Base-by-base conservation (phyloP, 92 coral and sea anemone species). In the Nematostella vectensis region DNA sequence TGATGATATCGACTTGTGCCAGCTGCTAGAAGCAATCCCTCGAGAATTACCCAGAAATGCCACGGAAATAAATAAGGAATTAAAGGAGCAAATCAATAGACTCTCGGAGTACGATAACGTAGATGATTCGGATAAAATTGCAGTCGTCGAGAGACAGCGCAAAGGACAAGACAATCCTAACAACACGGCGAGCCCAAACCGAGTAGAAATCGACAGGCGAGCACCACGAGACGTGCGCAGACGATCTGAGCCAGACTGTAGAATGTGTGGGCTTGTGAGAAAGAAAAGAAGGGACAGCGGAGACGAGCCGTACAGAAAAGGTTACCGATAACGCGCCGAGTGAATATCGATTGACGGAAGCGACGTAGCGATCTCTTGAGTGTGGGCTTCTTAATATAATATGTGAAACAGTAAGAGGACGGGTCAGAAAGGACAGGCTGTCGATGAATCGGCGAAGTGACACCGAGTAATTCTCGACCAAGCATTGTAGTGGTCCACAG, bases 81-180 rank as follows among this genome's bases (percentile, higher is more conserved):
- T 85, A 53, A 50, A 52, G 1, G 81, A 75, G 20, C 30, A 44
- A 23, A 88, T 78, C 17, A 73, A 81, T 33, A 75, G 95, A 22
- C 79, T 85, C 6, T 85, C 95, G 9, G 79, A 58, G 20, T 85
- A 85, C 55, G 95, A 85, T 27, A 85, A 85, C 37, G 53, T 85
- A 76, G 50, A 82, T 2, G 75, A 68, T 20, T 61, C 67, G 11
- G 88, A 85, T 22, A 85, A 85, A 21, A 39, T 81, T 1, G 73
- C 75, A 28, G 31, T 70, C 22, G 77, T 78, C 27, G 55, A 66
- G 15, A 60, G 47, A 25, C 71, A 71, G 38, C 70, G 56, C 23
- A 67, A 70, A 27, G 56, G 53, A 29, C 68, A 69, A 15, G 73
- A 57, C 1, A 38, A 50, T 15, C 62, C 73, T 42, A 51, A 47